phyloP scores from a whole-genome alignment of 2,888 invertebrate genomes.

The Phorcus lineatus region DNA sequence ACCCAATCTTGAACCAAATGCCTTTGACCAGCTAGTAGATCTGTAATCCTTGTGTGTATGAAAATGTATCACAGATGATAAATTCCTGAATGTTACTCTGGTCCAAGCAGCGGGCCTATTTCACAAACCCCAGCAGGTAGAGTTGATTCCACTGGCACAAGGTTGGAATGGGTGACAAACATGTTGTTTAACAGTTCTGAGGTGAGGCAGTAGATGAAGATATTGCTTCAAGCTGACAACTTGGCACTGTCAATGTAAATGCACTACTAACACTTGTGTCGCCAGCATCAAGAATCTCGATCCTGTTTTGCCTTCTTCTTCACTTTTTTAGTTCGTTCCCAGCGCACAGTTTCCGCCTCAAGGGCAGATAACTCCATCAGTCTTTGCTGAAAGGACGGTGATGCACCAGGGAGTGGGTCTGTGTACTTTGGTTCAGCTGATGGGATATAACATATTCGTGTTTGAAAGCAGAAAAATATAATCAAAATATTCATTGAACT shows the following conservation, averaged over 20 bases:
- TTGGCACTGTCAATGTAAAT: neutral
- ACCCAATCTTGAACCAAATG: too few relatives aligned
- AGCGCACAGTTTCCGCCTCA: slow-evolving; percentile 72
- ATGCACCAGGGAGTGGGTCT: slow-evolving; percentile 68
- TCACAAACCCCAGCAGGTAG: neutral
- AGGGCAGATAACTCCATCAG: slow-evolving; percentile 70
- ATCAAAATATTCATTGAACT: neutral
- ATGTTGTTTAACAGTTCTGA: neutral
- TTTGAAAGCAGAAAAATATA: neutral
- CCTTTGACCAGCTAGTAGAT: neutral
- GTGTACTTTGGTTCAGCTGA: slow-evolving; percentile 67
- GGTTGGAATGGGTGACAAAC: too few relatives aligned
- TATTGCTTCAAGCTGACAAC: neutral
- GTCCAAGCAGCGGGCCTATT: too few relatives aligned
- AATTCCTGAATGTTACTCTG: neutral
- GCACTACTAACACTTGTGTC: neutral
- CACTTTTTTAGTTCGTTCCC: slow-evolving; percentile 67
- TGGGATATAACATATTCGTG: too few relatives aligned
- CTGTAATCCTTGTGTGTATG: neutral
- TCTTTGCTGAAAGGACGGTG: slow-evolving; percentile 69
- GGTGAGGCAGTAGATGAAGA: neutral
- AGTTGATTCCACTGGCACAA: neutral
- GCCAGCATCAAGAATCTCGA: slow-evolving; percentile 59
- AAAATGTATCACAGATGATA: neutral
- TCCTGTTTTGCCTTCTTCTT: slow-evolving; percentile 70